Conservation (phyloP, 2,113 vertebrate genomes). For the Machaerirhynchus nigripectus region DNA sequence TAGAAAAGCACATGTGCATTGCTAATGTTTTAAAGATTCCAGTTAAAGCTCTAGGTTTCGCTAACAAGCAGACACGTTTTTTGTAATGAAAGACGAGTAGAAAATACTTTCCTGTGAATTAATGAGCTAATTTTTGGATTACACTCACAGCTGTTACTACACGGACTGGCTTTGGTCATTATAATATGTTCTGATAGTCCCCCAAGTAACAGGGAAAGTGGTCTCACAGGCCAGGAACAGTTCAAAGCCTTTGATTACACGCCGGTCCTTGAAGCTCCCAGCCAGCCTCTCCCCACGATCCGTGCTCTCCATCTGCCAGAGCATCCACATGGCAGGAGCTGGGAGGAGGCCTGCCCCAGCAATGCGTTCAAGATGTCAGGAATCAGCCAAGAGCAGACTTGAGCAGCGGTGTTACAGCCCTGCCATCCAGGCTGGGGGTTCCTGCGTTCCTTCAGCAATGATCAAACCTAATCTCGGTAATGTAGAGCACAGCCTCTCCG, state of each 20-base stretch:
- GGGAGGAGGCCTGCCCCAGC: conserved; percentile 46
- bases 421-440: background rate
- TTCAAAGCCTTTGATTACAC: conserved; percentile 72
- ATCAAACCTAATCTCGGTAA: conserved; percentile 42
- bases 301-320: conserved; percentile 35
- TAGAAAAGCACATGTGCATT: conserved; percentile 6
- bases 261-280: conserved; percentile 70
- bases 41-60: background rate
- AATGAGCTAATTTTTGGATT: conserved; percentile 73
- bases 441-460: conserved; percentile 42
- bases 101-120: conserved; percentile 69
- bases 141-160: conserved; percentile 72
- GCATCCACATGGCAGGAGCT: conserved; percentile 71
- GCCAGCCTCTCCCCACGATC: conserved; percentile 33
- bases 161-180: conserved; percentile 72
- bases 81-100: conserved; percentile 34
- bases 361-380: conserved; percentile 81
- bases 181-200: conserved; percentile 79
- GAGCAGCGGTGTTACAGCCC: conserved; percentile 28
- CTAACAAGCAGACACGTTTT: conserved; percentile 40
- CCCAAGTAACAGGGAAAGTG: conserved; percentile 55
- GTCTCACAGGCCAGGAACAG: conserved; percentile 67
- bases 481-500: background rate
- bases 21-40: conserved; percentile 47
- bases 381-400: conserved; percentile 75